These are phyloP conservation scores for Mimumesa dahlbomi DNA, from an alignment of 2,888 invertebrate genomes.

Conservation along the genomic window DNA sequence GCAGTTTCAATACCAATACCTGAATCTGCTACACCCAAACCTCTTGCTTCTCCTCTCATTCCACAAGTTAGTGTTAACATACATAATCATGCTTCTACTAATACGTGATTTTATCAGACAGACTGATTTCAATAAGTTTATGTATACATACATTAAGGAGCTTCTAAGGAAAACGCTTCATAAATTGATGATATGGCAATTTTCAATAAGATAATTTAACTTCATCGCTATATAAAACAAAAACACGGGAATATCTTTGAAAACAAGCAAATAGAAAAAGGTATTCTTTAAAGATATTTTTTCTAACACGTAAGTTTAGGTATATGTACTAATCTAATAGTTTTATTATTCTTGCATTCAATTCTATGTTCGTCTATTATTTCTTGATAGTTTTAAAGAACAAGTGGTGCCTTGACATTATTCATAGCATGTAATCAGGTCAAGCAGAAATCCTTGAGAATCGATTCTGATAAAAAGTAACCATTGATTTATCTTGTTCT, in stretches of 20 bases:
- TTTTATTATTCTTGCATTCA: no score
- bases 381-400: slow-evolving; percentile 27
- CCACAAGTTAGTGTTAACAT: slow-evolving; percentile 76
- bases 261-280: background rate
- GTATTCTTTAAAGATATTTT: slow-evolving; percentile 1
- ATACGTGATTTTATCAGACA: slow-evolving; percentile 74
- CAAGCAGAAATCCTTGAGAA: slow-evolving; percentile 22
- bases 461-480: slow-evolving; percentile 30
- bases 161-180: slow-evolving; percentile 69
- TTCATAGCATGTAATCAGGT: slow-evolving; percentile 38
- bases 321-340: no score
- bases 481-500: slow-evolving; percentile 31
- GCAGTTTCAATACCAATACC: slow-evolving; percentile 76
- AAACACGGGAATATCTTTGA: background rate
- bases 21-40: slow-evolving; percentile 74
- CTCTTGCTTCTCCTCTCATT: slow-evolving; percentile 75
- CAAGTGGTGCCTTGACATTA: slow-evolving; percentile 35
- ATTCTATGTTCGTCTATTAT: slow-evolving; percentile 2
- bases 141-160: slow-evolving; percentile 60
- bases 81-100: slow-evolving; percentile 75
- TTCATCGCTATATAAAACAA: no score
- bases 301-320: background rate
- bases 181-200: slow-evolving; percentile 64
- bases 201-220: slow-evolving; percentile 61
- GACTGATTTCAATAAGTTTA: slow-evolving; percentile 67